Evolutionary conservation across 2,797 vertebrate genomes (phyloP).

Genomic region (Arrhamphus sclerolepis): DNA sequence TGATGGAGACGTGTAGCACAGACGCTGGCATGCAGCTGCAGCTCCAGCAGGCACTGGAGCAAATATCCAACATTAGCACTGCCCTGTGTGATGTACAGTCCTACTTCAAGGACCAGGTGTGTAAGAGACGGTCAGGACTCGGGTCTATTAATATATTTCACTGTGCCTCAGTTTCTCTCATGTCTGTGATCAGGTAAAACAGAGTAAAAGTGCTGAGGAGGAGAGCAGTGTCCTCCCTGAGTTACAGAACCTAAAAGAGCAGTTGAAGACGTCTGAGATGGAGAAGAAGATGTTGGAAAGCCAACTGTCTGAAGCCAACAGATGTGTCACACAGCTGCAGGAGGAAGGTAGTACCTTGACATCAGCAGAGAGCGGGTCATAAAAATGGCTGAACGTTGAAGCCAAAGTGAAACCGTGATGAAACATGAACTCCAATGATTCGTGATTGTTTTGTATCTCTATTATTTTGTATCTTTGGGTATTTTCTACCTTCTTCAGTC

Average conservation of each 20-base stretch:
- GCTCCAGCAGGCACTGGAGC: constrained; percentile 77
- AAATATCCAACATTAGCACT: constrained; percentile 68
- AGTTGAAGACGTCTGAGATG: constrained; percentile 58
- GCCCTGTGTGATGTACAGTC: constrained; percentile 71
- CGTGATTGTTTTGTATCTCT: too few species aligned
- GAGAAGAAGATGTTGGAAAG: constrained; percentile 56
- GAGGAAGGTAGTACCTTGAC: constrained; percentile 70
- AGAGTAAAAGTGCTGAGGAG: constrained; percentile 44
- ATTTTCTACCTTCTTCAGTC: too few species aligned
- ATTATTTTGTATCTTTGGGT: too few species aligned
- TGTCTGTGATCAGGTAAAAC: constrained; percentile 51
- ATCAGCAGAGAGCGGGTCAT: background rate
- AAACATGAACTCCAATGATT: too few species aligned
- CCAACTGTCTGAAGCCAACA: constrained; percentile 60
- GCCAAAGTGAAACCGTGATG: too few species aligned
- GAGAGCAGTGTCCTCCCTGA: constrained; percentile 47
- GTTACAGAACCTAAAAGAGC: constrained; percentile 59
- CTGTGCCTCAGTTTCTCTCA: background rate
- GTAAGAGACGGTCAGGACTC: background rate
- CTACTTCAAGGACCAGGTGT: constrained; percentile 71
- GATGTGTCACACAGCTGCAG: constrained; percentile 53
- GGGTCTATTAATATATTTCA: rapidly evolving
- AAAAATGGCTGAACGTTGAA: too few species aligned
- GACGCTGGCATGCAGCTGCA: constrained; percentile 65
- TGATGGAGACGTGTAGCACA: constrained; percentile 39